Evolutionary conservation across 2,888 invertebrate species (phyloP).

Genomic region (Melanchra persicariae): DNA sequence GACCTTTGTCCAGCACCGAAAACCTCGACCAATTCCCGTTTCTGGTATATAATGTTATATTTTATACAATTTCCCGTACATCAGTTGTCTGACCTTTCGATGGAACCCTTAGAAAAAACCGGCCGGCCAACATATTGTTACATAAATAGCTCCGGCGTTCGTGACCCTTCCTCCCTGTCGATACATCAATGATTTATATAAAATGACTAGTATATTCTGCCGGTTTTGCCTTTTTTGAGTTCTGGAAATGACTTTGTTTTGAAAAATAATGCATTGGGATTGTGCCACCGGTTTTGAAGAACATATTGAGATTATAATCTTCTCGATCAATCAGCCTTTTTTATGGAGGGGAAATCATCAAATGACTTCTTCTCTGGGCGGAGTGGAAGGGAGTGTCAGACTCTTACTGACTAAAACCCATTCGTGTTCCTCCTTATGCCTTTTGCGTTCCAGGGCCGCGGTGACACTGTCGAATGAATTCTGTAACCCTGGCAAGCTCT

Average conservation of each 20-base stretch:
- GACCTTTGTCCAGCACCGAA: neutral
- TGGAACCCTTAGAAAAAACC: neutral
- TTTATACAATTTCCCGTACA: neutral
- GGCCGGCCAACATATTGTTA: constrained; percentile 21
- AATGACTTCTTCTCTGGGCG: too few relatives aligned
- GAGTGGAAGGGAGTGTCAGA: too few relatives aligned
- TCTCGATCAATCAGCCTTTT: too few relatives aligned
- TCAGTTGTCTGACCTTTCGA: constrained; percentile 8
- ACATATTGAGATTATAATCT: too few relatives aligned
- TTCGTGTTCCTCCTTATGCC: too few relatives aligned
- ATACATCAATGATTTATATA: constrained; percentile 37
- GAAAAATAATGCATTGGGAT: neutral
- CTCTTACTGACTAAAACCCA: too few relatives aligned
- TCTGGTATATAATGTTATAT: constrained; percentile 2
- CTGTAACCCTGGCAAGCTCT: too few relatives aligned
- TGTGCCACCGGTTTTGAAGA: too few relatives aligned
- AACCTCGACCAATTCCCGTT: neutral
- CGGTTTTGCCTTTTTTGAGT: neutral
- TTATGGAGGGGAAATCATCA: too few relatives aligned
- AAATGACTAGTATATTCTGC: neutral
- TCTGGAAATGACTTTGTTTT: neutral
- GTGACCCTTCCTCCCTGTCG: constrained; percentile 38
- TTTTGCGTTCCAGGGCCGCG: too few relatives aligned
- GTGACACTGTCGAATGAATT: too few relatives aligned
- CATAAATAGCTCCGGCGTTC: constrained; percentile 27